Evolutionary conservation across 2,113 vertebrate genomes (phyloP).

Genomic region (Eclectus roratus): DNA sequence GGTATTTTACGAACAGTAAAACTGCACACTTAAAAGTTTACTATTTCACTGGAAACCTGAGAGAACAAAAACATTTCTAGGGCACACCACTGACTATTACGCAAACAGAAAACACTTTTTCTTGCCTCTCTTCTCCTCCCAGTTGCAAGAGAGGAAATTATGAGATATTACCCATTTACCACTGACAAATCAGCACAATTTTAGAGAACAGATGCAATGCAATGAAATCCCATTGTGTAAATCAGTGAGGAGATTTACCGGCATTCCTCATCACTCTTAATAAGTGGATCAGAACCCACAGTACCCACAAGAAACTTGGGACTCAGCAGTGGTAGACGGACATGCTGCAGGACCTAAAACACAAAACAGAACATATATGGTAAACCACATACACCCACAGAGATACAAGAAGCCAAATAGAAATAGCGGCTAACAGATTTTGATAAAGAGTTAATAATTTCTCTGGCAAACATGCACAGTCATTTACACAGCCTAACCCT

Average conservation of each 20-base stretch:
- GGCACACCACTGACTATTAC: neutral
- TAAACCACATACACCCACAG: neutral
- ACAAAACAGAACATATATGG: neutral
- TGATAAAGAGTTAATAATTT: neutral
- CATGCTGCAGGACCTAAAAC: conserved; percentile 91
- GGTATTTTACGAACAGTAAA: neutral
- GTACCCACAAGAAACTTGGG: conserved; percentile 98
- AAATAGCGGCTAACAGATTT: neutral
- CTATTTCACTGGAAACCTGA: neutral
- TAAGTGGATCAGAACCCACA: conserved; percentile 96
- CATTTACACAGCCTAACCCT: neutral
- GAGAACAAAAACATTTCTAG: neutral
- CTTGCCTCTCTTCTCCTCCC: neutral
- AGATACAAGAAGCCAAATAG: neutral
- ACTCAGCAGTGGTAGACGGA: conserved; percentile 92
- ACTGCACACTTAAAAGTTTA: neutral
- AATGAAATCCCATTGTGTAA: neutral
- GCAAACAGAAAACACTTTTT: neutral
- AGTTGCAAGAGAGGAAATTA: neutral
- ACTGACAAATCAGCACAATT: neutral
- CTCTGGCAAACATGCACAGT: neutral
- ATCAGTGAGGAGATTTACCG: conserved; percentile 74
- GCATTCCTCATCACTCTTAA: conserved; percentile 98
- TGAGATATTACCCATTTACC: neutral
- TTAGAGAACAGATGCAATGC: neutral